A percentile compares a stretch with the other conserved stretches of the same genome.
Conservation (phyloP, 2,797 vertebrate species). For the Jordanella pulchra region DNA sequence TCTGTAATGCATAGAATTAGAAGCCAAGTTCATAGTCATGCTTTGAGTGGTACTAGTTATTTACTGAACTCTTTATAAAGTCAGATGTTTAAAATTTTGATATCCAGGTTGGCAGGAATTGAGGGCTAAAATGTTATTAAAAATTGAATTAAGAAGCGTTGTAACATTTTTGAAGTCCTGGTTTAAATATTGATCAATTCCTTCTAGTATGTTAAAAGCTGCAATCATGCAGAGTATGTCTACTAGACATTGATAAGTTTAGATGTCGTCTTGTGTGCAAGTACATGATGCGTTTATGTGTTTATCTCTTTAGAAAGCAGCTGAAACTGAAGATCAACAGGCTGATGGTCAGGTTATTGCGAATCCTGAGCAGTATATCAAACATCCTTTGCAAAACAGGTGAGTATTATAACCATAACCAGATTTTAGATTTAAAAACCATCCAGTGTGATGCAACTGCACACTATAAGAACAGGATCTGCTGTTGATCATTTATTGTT, state of each 20-base stretch:
- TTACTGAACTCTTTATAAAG: background rate
- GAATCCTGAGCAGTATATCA: conserved; percentile 81
- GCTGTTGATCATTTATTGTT: background rate
- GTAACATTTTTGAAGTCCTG: background rate
- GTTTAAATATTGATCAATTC: background rate
- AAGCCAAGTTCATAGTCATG: background rate
- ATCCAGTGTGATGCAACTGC: no score
- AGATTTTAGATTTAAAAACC: no score
- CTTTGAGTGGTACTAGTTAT: background rate
- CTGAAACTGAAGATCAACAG: conserved; percentile 78
- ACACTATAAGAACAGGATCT: no score
- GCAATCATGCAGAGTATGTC: background rate
- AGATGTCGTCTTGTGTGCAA: background rate
- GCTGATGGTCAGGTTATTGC: conserved; percentile 67
- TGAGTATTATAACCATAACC: conserved; percentile 45
- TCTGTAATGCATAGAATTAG: background rate
- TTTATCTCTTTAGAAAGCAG: conserved; percentile 70
- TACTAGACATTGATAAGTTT: background rate
- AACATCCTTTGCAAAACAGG: conserved; percentile 87
- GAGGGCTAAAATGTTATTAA: background rate
- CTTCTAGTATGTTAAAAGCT: background rate
- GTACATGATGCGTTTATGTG: background rate
- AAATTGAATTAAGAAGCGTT: background rate
- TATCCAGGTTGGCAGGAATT: background rate
- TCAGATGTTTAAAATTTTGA: background rate